Conservation (phyloP, 2,797 vertebrate species). For the Erethizon dorsatum region DNA sequence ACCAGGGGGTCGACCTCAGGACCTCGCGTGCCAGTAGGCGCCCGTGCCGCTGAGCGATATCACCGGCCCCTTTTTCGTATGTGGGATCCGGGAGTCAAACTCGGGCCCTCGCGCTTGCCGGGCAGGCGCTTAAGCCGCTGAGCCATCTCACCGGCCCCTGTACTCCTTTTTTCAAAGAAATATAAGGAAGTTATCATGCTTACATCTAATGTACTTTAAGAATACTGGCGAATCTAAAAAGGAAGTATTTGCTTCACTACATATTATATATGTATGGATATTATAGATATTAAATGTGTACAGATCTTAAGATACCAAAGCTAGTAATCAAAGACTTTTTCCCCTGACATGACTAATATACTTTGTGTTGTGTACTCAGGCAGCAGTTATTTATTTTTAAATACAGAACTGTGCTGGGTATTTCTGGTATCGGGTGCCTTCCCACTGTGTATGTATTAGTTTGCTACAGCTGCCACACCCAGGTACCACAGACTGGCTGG, state of each 20-base stretch:
- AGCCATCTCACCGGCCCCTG: too few relatives aligned
- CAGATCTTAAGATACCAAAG: neutral
- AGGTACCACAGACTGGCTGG: neutral
- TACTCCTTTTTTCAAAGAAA: neutral
- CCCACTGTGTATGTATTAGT: neutral
- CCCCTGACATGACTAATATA: neutral
- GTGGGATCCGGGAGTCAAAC: too few relatives aligned
- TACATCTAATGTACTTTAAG: constrained; percentile 44
- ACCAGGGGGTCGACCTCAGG: too few relatives aligned
- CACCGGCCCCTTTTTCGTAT: too few relatives aligned
- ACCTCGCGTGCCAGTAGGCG: too few relatives aligned
- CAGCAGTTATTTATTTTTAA: constrained; percentile 9
- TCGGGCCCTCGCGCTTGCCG: too few relatives aligned
- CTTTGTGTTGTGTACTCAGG: neutral
- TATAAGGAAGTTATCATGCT: constrained; percentile 4
- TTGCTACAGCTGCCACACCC: neutral
- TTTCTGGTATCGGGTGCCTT: neutral
- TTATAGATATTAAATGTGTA: neutral
- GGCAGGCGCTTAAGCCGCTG: too few relatives aligned
- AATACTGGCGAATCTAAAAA: constrained; percentile 50
- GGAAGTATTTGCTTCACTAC: constrained; percentile 26
- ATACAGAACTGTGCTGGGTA: neutral
- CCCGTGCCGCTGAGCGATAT: too few relatives aligned
- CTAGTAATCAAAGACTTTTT: neutral
- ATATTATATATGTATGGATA: neutral